Percentiles rank a stretch among this genome's conserved stretches.
These are phyloP conservation scores for Rhinoraja longicauda DNA, from an alignment of 2,797 vertebrate genomes.

Conservation along the genomic window DNA sequence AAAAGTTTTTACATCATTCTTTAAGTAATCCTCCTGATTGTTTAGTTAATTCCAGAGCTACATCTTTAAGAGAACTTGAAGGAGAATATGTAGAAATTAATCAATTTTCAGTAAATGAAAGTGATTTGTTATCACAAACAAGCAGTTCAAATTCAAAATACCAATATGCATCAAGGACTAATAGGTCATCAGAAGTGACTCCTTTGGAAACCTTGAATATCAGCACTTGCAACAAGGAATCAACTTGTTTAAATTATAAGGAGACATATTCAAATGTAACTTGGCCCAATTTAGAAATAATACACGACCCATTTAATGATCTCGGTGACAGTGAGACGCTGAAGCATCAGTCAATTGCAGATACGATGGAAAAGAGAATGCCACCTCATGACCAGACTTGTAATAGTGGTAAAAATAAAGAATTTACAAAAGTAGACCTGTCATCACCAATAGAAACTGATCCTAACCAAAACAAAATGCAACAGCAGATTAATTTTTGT, in stretches of 20 bases:
- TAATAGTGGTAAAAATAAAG: background rate
- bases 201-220: constrained; percentile 43
- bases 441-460: constrained; percentile 25
- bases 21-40: constrained; percentile 41
- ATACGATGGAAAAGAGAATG: constrained; percentile 1
- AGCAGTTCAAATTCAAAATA: constrained; percentile 57
- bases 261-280: constrained; percentile 48
- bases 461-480: background rate
- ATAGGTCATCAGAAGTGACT: background rate
- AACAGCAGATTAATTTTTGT: constrained; percentile 7
- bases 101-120: constrained; percentile 60
- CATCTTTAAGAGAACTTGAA: constrained; percentile 57
- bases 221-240: constrained; percentile 47
- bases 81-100: constrained; percentile 73
- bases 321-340: constrained; percentile 21
- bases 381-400: background rate
- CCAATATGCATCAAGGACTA: constrained; percentile 52
- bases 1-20: constrained; percentile 12
- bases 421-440: background rate
- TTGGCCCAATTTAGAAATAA: constrained; percentile 27
- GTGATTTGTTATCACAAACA: constrained; percentile 61
- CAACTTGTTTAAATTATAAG: constrained; percentile 48
- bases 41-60: constrained; percentile 45
- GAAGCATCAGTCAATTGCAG: background rate
- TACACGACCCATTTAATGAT: constrained; percentile 38